These are phyloP conservation scores for Guaruba guarouba DNA, from an alignment of 2,113 vertebrate genomes.

Conservation along the genomic window DNA sequence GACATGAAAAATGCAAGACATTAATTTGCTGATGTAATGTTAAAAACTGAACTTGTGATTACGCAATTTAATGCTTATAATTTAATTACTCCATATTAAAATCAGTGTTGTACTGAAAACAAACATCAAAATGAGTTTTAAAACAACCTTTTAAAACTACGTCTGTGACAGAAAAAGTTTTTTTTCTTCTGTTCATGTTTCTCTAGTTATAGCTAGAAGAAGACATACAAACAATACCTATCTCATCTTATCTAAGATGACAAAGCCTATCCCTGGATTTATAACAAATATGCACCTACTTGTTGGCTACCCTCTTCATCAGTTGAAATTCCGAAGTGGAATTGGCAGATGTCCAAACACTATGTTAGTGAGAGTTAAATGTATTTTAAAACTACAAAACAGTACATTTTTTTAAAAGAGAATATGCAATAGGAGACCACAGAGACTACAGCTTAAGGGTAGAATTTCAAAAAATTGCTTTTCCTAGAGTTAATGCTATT, in stretches of 20 bases:
- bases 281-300: constrained; percentile 67
- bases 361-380: constrained; percentile 47
- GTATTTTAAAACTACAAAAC: constrained; percentile 43
- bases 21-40: background rate
- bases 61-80: background rate
- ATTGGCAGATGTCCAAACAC: constrained; percentile 63
- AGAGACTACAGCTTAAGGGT: constrained; percentile 47
- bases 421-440: constrained; percentile 19
- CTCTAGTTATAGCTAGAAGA: constrained; percentile 19
- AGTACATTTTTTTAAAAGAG: constrained; percentile 22
- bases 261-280: constrained; percentile 66
- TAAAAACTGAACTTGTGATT: background rate
- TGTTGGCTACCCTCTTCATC: constrained; percentile 63
- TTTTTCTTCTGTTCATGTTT: constrained; percentile 3
- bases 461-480: constrained; percentile 20
- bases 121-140: background rate
- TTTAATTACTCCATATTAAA: background rate
- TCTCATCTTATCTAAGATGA: constrained; percentile 59
- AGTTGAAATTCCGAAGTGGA: constrained; percentile 64
- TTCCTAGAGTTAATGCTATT: constrained; percentile 24
- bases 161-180: background rate
- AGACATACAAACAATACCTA: constrained; percentile 44
- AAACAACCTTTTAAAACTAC: background rate
- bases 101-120: background rate
- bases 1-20: constrained; percentile 26